phyloP scores from a whole-genome alignment of 2,888 invertebrate species.

The Synergus laeviventris region DNA sequence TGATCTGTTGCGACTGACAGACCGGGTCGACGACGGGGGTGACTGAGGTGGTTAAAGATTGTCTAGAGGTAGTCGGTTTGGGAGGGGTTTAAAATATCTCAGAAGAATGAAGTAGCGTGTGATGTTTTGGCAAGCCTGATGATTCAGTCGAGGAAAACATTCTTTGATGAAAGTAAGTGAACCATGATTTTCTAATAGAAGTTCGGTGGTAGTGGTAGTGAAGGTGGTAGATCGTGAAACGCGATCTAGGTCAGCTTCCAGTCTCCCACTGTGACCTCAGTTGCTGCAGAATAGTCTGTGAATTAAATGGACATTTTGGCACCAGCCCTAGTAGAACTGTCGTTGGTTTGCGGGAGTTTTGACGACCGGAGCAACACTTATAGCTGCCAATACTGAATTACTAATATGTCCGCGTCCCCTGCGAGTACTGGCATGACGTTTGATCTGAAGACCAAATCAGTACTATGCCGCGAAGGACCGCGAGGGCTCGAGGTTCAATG shows the following conservation, averaged over 20 bases:
- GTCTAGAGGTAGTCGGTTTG: no score
- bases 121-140: conserved; percentile 41
- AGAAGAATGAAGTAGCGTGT: background rate
- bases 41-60: background rate
- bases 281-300: background rate
- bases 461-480: no score
- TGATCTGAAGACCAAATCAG: no score
- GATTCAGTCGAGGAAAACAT: conserved; percentile 58
- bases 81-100: background rate
- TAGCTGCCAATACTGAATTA: no score
- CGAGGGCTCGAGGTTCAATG: no score
- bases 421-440: no score
- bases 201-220: no score
- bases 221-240: conserved; percentile 75
- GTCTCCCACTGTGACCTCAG: conserved; percentile 15
- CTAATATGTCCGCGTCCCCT: no score
- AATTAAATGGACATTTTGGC: background rate
- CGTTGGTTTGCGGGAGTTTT: no score
- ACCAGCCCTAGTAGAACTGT: no score
- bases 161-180: conserved; percentile 66
- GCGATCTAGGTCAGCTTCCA: conserved; percentile 67
- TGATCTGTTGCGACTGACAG: conserved; percentile 3
- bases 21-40: background rate
- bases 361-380: no score
- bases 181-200: conserved; percentile 70